Base-by-base conservation (phyloP, 1,140 invertebrate species). In the Zaprionus lachaisei region DNA sequence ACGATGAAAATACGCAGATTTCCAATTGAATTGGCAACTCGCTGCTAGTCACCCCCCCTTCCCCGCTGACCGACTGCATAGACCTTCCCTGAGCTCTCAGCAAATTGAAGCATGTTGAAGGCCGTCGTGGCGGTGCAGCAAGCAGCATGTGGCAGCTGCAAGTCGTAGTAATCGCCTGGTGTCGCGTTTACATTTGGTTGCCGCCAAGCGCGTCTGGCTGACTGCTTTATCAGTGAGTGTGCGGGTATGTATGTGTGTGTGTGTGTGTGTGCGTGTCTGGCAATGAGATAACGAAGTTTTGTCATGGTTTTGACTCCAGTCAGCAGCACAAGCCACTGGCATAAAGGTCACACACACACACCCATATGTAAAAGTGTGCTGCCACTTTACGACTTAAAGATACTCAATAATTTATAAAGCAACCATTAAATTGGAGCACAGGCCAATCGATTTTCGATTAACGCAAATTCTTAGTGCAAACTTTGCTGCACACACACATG, bases 241-340 rank as follows among this genome's bases (percentile, higher is more conserved):
- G 20, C 17, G 14, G 5, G 31, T 22, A 1, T 65, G 31, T 22
- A 1, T 65, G 44, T 44, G 37, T n/a, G 5, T 37, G 20, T 44
- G 49, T 28, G n/a, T 34, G 20, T 51, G 63, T 56, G 20, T 44
- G 49, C 22, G n/a, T 34, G 20, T 38, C 56, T 56, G 37, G 4
- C 14, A 56, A 38, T 44, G 62, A 58, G 72, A 72, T 72, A 76
- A 72, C 68, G 37, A 72, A 76, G 61, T 72, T 72, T 76, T 64
- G 69, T 47, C 55, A 55, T 37, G 68, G 67, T 54, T 41, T 64
- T 60, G 28, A 34, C 61, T 51, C 24, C 60, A 62, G n/a, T 15
- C 22, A 31, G 31, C 31, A 34, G 9, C 38, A 34, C 38, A 54
- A 37, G 24, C 26, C 61, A 9, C 60, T n/a, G 54, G 34, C 66